Evolutionary conservation across 2,888 invertebrate species (phyloP).

Genomic region (Sinodicranocentrus sp.): DNA sequence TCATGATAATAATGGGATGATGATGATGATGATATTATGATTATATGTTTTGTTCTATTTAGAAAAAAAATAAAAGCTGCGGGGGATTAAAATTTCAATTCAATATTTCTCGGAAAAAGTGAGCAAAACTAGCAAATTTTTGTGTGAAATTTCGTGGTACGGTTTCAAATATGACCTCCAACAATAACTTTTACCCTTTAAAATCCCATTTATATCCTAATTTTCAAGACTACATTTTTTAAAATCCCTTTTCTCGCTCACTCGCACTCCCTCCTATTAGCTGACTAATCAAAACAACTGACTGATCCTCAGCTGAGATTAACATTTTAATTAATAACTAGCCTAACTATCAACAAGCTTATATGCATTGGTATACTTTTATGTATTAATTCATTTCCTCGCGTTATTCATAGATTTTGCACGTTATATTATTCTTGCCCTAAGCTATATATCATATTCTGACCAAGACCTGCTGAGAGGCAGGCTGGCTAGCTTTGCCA

Average conservation of each 20-base stretch:
- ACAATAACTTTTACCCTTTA: background rate
- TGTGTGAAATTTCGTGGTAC: background rate
- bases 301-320: slow-evolving; percentile 48
- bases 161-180: slow-evolving; percentile 2
- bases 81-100: slow-evolving; percentile 39
- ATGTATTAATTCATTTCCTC: too few species aligned
- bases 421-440: too few species aligned
- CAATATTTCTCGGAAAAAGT: slow-evolving; percentile 57
- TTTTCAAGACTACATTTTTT: background rate
- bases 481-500: slow-evolving; percentile 44
- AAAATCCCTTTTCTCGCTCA: background rate
- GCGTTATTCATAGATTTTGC: too few species aligned
- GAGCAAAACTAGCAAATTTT: slow-evolving; percentile 54
- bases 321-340: slow-evolving; percentile 29
- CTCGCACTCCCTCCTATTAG: slow-evolving; percentile 6
- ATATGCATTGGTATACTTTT: too few species aligned
- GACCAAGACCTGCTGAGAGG: too few species aligned
- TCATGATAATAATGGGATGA: slow-evolving; percentile 64
- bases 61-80: slow-evolving; percentile 54
- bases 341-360: too few species aligned
- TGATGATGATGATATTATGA: slow-evolving; percentile 65
- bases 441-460: too few species aligned
- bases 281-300: slow-evolving; percentile 57
- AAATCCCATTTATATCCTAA: background rate
- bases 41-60: slow-evolving; percentile 63